A percentile compares a stretch with the other conserved stretches of the same genome.
Evolutionary conservation across 2,797 vertebrate species (phyloP).

Genomic region (Triplophysa bombifrons): DNA sequence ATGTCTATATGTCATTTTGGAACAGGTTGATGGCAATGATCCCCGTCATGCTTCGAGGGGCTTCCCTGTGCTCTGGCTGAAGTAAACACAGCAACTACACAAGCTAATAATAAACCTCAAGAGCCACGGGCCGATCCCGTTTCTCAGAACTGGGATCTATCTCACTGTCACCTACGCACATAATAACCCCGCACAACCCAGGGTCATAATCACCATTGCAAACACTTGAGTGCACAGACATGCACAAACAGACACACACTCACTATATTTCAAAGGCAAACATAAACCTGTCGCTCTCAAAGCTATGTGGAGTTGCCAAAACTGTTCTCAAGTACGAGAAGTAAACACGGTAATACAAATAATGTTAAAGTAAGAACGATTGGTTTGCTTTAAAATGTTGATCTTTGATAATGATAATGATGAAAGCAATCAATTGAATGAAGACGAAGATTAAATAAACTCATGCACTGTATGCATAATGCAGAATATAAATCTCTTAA

Average conservation of each 20-base stretch:
- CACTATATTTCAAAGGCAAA: slow-evolving; percentile 21
- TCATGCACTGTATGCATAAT: neutral
- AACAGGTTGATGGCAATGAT: slow-evolving; percentile 64
- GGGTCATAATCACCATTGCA: slow-evolving; percentile 44
- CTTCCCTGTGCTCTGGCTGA: slow-evolving; percentile 63
- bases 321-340: neutral
- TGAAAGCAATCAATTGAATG: neutral
- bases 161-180: slow-evolving; percentile 64
- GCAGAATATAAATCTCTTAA: neutral
- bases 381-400: neutral
- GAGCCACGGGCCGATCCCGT: slow-evolving; percentile 56
- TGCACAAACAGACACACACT: slow-evolving; percentile 35
- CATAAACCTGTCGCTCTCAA: slow-evolving; percentile 9
- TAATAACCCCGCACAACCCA: slow-evolving; percentile 56
- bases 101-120: slow-evolving; percentile 63
- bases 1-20: slow-evolving; percentile 54
- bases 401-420: neutral
- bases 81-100: slow-evolving; percentile 63
- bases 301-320: neutral
- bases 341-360: neutral
- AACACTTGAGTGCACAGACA: slow-evolving; percentile 31
- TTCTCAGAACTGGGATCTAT: slow-evolving; percentile 67
- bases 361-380: neutral
- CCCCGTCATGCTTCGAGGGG: slow-evolving; percentile 59
- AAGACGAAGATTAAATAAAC: neutral